phyloP scores from a whole-genome alignment of 2,113 vertebrate species.

The Gavia stellata region DNA sequence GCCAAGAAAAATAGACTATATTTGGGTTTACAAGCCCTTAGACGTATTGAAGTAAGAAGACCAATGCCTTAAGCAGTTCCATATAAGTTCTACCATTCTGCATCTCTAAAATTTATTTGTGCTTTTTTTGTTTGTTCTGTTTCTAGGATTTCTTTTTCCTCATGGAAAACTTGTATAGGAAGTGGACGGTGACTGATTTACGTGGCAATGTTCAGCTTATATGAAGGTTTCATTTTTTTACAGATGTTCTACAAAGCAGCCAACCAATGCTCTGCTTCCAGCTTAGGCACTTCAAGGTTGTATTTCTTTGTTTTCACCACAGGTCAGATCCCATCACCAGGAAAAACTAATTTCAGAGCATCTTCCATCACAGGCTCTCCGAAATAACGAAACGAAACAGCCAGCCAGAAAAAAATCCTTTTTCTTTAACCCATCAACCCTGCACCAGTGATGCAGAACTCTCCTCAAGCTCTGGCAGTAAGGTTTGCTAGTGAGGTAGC shows the following conservation, averaged over 20 bases:
- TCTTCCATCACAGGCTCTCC: conserved; percentile 21
- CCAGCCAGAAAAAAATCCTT: background rate
- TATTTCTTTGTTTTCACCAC: conserved; percentile 40
- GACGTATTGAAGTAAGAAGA: background rate
- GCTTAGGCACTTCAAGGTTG: background rate
- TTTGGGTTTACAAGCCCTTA: background rate
- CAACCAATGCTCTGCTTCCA: background rate
- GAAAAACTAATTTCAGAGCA: conserved; percentile 45
- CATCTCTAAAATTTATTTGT: conserved; percentile 7
- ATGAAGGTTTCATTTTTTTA: background rate
- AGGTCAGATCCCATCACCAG: conserved; percentile 30
- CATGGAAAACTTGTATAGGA: background rate
- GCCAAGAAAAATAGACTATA: background rate
- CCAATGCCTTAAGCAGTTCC: background rate
- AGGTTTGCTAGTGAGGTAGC: background rate
- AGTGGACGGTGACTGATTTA: conserved; percentile 11
- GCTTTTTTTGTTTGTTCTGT: background rate
- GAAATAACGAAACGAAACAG: background rate
- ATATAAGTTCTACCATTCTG: background rate
- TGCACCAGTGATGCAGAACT: background rate
- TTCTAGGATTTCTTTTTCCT: conserved; percentile 53
- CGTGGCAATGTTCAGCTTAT: background rate
- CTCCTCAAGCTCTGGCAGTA: background rate
- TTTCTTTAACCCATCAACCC: background rate
- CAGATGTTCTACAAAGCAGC: conserved; percentile 16